These are phyloP conservation scores for Acanthornis magna DNA, from an alignment of 2,797 vertebrate species.

Conservation along the genomic window DNA sequence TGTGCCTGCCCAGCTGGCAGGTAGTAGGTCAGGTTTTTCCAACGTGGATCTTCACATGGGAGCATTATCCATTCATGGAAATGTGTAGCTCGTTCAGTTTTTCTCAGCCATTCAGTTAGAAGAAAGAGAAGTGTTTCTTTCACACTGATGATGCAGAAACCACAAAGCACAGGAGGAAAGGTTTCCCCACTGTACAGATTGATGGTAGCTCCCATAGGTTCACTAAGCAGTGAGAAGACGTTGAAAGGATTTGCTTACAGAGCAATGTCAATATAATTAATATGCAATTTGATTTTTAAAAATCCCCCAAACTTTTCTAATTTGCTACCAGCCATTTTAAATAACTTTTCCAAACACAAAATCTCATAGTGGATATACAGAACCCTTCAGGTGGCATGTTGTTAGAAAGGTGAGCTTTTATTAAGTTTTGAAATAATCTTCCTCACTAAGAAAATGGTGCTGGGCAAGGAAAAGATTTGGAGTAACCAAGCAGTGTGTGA, in stretches of 20 bases:
- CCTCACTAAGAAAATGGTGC: neutral
- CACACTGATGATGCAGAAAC: neutral
- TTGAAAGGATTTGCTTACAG: neutral
- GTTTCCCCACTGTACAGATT: neutral
- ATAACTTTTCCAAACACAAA: neutral
- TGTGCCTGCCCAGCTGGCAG: neutral
- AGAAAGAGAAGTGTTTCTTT: rapidly evolving
- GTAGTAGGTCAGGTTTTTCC: neutral
- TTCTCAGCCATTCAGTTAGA: neutral
- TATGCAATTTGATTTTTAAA: neutral
- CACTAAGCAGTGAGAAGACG: neutral
- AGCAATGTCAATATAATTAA: neutral
- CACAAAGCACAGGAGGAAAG: neutral
- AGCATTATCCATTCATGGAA: neutral
- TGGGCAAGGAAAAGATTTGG: neutral
- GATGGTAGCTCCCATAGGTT: neutral
- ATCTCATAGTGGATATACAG: neutral
- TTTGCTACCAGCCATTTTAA: neutral
- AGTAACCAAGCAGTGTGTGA: neutral
- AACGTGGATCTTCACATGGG: rapidly evolving
- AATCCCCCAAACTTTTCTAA: neutral
- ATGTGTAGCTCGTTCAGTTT: neutral
- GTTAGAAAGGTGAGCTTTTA: neutral
- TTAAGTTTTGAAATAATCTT: neutral
- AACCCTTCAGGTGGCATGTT: rapidly evolving